Evolutionary conservation across 2,797 vertebrate species (phyloP).

Genomic region (Sebastes oblongus): DNA sequence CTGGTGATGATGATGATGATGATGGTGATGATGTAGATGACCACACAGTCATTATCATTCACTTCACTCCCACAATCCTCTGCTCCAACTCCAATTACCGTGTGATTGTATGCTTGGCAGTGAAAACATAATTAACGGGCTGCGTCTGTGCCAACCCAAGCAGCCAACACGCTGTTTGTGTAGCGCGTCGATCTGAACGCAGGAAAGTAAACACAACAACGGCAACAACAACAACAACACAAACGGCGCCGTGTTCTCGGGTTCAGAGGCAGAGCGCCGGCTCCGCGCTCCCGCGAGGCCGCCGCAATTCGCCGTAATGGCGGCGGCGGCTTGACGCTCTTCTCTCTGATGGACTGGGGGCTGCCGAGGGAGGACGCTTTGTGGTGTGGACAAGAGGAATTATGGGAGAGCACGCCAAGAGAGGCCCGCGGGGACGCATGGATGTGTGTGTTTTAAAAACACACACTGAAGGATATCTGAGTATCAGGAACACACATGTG

Average conservation of each 20-base stretch:
- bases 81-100: conserved; percentile 73
- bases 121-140: conserved; percentile 77
- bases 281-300: conserved; percentile 50
- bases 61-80: conserved; percentile 67
- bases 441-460: conserved; percentile 24
- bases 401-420: conserved; percentile 57
- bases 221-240: conserved; percentile 30
- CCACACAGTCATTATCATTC: conserved; percentile 69
- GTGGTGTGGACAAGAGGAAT: conserved; percentile 72
- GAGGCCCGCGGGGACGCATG: not conserved
- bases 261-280: conserved; percentile 57
- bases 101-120: conserved; percentile 76
- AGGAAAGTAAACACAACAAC: conserved; percentile 59
- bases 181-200: conserved; percentile 54
- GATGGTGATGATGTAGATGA: conserved; percentile 57
- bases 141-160: conserved; percentile 71
- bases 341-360: conserved; percentile 65
- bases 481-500: conserved; percentile 32
- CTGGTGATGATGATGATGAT: conserved; percentile 16
- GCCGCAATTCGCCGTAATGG: conserved; percentile 52
- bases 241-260: conserved; percentile 49
- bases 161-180: conserved; percentile 75
- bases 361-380: conserved; percentile 61
- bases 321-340: conserved; percentile 40
- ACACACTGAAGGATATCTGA: conserved; percentile 17